Evolutionary conservation across 1,140 invertebrate species (phyloP).

Genomic region (Drosophila sproati): DNA sequence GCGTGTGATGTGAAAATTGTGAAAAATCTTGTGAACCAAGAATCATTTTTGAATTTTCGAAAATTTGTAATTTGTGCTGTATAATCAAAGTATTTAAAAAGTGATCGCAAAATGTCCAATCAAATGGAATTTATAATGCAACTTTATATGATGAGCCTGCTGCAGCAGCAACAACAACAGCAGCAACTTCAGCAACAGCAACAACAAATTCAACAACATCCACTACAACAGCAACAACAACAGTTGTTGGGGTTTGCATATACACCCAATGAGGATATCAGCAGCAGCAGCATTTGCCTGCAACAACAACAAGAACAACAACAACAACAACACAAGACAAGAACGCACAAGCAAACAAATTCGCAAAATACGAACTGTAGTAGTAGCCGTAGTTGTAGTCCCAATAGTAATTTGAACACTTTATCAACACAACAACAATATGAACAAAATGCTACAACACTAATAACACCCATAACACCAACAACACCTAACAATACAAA

Average conservation of each 20-base stretch:
- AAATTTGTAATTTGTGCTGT: slow-evolving; percentile 41
- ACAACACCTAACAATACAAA: slow-evolving; percentile 49
- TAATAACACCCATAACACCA: slow-evolving; percentile 53
- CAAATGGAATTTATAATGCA: slow-evolving; percentile 84
- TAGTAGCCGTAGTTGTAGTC: slow-evolving; percentile 84
- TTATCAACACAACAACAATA: slow-evolving; percentile 63
- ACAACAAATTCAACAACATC: neutral
- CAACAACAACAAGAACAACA: slow-evolving; percentile 51
- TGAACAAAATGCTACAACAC: slow-evolving; percentile 49
- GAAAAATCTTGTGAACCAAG: slow-evolving; percentile 46
- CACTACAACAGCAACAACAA: slow-evolving; percentile 54
- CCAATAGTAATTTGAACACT: slow-evolving; percentile 83
- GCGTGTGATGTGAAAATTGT: slow-evolving; percentile 47
- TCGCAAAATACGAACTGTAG: slow-evolving; percentile 83
- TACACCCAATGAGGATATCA: slow-evolving; percentile 7
- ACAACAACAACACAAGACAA: slow-evolving; percentile 56
- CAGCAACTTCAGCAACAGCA: slow-evolving; percentile 50
- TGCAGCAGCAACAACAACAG: slow-evolving; percentile 78
- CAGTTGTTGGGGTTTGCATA: neutral
- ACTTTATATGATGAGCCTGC: slow-evolving; percentile 82
- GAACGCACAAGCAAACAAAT: slow-evolving; percentile 78
- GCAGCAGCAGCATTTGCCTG: slow-evolving; percentile 26
- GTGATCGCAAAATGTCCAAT: slow-evolving; percentile 71
- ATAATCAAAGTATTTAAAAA: slow-evolving; percentile 25
- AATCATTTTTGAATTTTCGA: slow-evolving; percentile 35